A percentile compares a stretch with the other conserved stretches of the same genome.
phyloP scores from a whole-genome alignment of 2,888 invertebrate genomes.

The Andrena dorsata region DNA sequence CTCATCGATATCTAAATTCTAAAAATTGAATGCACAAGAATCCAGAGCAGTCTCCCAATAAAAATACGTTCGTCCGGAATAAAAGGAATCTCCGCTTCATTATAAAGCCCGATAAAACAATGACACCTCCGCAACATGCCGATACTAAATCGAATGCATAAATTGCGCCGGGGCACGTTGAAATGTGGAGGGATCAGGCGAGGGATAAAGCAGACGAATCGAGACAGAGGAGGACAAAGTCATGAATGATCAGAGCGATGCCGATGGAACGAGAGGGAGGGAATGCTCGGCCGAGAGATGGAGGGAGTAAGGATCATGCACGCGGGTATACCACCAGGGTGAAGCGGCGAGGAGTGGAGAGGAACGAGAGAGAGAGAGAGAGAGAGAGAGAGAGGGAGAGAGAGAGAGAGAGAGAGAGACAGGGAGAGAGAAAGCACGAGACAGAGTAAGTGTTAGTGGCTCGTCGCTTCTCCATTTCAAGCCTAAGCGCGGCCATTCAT shows the following conservation, averaged over 20 bases:
- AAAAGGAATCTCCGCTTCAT: slow-evolving; percentile 28
- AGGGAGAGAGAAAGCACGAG: slow-evolving; percentile 60
- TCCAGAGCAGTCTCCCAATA: not conserved
- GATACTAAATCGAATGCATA: slow-evolving; percentile 63
- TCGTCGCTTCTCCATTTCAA: slow-evolving; percentile 85
- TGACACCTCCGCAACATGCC: slow-evolving; percentile 67
- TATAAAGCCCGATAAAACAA: slow-evolving; percentile 65
- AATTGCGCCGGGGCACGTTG: slow-evolving; percentile 57
- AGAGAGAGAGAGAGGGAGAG: slow-evolving; percentile 64
- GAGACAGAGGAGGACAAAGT: slow-evolving; percentile 58
- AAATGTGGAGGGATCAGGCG: slow-evolving; percentile 60
- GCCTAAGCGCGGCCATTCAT: slow-evolving; percentile 85
- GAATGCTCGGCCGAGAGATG: slow-evolving; percentile 53
- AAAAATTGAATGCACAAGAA: slow-evolving; percentile 11
- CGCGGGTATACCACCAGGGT: slow-evolving; percentile 33
- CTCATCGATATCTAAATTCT: not conserved
- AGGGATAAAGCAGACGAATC: slow-evolving; percentile 61
- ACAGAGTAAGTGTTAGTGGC: slow-evolving; percentile 82
- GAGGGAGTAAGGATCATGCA: slow-evolving; percentile 47
- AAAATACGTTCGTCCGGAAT: not conserved
- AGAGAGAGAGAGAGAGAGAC: slow-evolving; percentile 62
- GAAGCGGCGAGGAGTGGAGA: slow-evolving; percentile 60
- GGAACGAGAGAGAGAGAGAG: slow-evolving; percentile 55
- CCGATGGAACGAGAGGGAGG: slow-evolving; percentile 46
- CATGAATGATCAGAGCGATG: slow-evolving; percentile 64